phyloP scores from a whole-genome alignment of 2,797 vertebrate species.

The Hydrocynus forskahlii region DNA sequence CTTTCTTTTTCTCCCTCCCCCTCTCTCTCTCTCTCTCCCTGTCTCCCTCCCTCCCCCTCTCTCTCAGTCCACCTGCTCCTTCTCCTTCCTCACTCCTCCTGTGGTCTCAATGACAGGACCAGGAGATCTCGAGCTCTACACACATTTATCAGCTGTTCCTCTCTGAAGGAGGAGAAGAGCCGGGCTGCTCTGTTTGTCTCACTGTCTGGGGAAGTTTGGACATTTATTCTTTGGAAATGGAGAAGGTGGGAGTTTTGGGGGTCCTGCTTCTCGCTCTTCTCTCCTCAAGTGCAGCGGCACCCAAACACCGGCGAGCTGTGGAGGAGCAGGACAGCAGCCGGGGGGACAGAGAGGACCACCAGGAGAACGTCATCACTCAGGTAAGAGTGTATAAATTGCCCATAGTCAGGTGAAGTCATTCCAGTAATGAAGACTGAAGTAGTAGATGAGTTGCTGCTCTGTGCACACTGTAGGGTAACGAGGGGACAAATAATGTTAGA shows the following conservation, averaged over 20 bases:
- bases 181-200: not conserved
- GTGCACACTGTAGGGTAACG: too few relatives aligned
- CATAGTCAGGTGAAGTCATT: too few relatives aligned
- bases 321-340: constrained; percentile 69
- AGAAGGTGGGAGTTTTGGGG: constrained; percentile 41
- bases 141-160: not conserved
- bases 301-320: constrained; percentile 61
- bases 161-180: not conserved
- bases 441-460: too few relatives aligned
- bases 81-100: not conserved
- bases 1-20: not conserved
- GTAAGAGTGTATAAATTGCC: constrained; percentile 66
- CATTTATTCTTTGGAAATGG: constrained; percentile 39
- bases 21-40: not conserved
- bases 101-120: not conserved
- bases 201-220: not conserved
- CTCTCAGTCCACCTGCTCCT: constrained; percentile 25
- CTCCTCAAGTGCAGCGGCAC: constrained; percentile 58
- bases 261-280: constrained; percentile 56
- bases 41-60: not conserved
- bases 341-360: constrained; percentile 77
- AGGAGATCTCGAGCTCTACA: not conserved
- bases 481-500: too few relatives aligned
- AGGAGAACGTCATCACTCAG: constrained; percentile 86
- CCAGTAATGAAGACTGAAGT: too few relatives aligned